A percentile compares a stretch with the other conserved stretches of the same genome.
These are phyloP conservation scores for Syngnathus floridae DNA, from an alignment of 2,113 vertebrate species.

Conservation along the genomic window DNA sequence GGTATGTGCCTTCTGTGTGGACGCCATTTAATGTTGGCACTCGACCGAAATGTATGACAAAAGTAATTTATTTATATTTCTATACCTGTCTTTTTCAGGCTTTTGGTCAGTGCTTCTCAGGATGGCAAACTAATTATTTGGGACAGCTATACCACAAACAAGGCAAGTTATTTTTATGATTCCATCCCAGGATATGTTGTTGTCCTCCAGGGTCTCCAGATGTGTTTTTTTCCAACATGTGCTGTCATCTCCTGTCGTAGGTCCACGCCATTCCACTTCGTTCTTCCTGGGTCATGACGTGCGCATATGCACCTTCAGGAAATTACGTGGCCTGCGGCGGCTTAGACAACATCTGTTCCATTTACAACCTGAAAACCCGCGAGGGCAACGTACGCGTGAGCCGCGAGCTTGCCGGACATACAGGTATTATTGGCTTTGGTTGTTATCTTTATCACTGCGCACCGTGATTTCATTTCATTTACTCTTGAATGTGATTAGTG, in stretches of 20 bases:
- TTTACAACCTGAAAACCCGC: conserved; percentile 99
- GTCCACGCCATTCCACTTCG: conserved; percentile 98
- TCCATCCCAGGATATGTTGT: background rate
- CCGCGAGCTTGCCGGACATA: conserved; percentile 95
- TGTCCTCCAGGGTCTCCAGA: background rate
- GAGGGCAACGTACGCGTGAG: conserved; percentile 98
- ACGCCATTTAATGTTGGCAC: background rate
- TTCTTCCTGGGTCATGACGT: conserved; percentile 99
- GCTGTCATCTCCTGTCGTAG: conserved; percentile 55
- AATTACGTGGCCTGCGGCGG: conserved; percentile 98
- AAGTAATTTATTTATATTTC: background rate
- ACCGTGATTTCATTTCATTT: too few species aligned
- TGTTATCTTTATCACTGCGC: too few species aligned
- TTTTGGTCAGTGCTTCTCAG: conserved; percentile 98
- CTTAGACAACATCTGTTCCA: conserved; percentile 98
- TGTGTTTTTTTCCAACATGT: background rate
- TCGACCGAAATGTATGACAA: background rate
- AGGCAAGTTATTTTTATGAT: conserved; percentile 68
- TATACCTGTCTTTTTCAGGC: conserved; percentile 66
- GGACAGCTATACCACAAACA: conserved; percentile 99
- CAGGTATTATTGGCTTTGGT: conserved; percentile 76
- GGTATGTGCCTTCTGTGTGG: conserved; percentile 62
- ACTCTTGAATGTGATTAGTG: too few species aligned
- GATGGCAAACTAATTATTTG: conserved; percentile 99
- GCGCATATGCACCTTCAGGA: conserved; percentile 95